A percentile compares a stretch with the other conserved stretches of the same genome.
phyloP scores from a whole-genome alignment of 35 echinoderm and acorn worm genomes.

The Apostichopus californicus region DNA sequence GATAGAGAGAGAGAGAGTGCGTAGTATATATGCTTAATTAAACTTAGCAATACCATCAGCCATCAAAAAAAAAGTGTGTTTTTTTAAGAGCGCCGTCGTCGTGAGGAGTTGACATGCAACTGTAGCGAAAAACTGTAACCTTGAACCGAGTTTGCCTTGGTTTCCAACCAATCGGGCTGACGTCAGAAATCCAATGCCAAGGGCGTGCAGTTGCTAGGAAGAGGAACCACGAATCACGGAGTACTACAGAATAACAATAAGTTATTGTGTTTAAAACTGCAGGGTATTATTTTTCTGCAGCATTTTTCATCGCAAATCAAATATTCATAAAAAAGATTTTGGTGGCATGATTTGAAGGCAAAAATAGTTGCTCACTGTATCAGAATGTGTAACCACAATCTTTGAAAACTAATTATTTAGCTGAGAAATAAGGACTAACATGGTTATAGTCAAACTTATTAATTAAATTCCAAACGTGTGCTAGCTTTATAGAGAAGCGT shows the following conservation, averaged over 20 bases:
- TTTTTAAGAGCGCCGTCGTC: neutral
- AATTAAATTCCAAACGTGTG: too few relatives aligned
- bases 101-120: neutral
- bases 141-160: neutral
- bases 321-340: too few relatives aligned
- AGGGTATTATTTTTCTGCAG: too few relatives aligned
- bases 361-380: too few relatives aligned
- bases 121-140: neutral
- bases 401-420: too few relatives aligned
- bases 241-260: neutral
- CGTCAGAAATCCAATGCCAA: constrained; percentile 35
- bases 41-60: constrained; percentile 30
- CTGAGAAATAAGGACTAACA: too few relatives aligned
- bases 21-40: constrained; percentile 34
- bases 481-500: too few relatives aligned
- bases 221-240: neutral
- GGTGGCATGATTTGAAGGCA: too few relatives aligned
- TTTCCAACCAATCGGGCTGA: neutral
- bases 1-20: neutral
- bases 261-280: neutral
- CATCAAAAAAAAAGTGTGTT: neutral
- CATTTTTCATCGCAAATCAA: too few relatives aligned
- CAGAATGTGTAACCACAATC: too few relatives aligned
- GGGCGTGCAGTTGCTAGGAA: constrained; percentile 12
- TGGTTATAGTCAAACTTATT: too few relatives aligned